Base-by-base conservation (phyloP, 30 jellyfish, hydroid and myxozoan genomes). In the Sanderia malayensis region DNA sequence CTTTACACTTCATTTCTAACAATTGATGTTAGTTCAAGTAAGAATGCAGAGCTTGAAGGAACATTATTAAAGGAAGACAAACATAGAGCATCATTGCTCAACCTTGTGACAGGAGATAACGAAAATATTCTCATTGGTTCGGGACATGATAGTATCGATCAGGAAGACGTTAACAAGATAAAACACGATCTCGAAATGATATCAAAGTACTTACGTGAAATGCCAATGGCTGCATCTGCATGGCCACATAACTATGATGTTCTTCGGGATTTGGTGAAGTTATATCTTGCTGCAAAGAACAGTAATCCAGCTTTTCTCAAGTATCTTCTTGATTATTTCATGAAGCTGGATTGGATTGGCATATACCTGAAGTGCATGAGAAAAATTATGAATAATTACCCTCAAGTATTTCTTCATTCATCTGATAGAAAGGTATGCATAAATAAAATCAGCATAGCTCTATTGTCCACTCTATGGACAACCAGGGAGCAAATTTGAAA, bases 161-260 rank as follows among this genome's bases (percentile, higher is more conserved):
- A 70, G 44, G 84, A 80, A 24, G 84, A 80, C 32, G 31, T 80
- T 70, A 84, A 80, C 41, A 69, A 69, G 30, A 69, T 69, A 21
- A 73, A 65, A 29, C 80, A 69, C 44, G 93, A 80, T 41, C 47
- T 80, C 9, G 93, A 69, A 26, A 80, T 80, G 93, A 80, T 80
- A 4, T 37, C 93, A 33, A 80, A 80, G 34, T 80, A 80, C 71
- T 55, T 80, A 24, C 84, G 57, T 37, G 71, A 58, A 23, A 80
- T 80, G 84, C 93, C 93, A 1, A 45, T 80, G 30, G 93, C 79
- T 53, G 84, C 93, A n/a, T 57, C 84, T 18, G 45, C 15, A 11
- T 80, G 93, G 93, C 84, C 93, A 18, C 93, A 80, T 25, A 80
- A 80, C 66, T 80, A 80, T 59, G 93, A 80, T 80, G 93, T 80